phyloP scores from a whole-genome alignment of 2,113 vertebrate species.

The Octodon degus region DNA sequence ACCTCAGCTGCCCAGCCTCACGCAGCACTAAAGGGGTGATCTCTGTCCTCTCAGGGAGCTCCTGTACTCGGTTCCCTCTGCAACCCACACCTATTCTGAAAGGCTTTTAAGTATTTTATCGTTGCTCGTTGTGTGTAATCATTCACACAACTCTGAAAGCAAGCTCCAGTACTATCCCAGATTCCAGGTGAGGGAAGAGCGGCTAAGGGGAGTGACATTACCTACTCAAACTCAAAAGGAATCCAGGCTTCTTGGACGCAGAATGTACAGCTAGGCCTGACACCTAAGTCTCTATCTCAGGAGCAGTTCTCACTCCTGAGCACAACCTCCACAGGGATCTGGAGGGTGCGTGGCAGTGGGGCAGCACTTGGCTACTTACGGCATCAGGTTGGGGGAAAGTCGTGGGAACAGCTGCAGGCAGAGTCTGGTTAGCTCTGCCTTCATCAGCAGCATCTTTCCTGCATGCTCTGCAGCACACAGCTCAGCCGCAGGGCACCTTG shows the following conservation, averaged over 20 bases:
- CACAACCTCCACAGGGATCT: not conserved
- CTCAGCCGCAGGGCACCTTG: not conserved
- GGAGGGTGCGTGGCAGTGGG: no score
- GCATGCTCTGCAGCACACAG: no score
- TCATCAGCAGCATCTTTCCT: not conserved
- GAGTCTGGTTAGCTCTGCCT: not conserved
- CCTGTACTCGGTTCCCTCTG: not conserved
- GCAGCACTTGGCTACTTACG: not conserved
- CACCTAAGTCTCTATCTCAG: not conserved
- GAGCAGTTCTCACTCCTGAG: rapidly evolving
- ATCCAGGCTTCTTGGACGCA: not conserved
- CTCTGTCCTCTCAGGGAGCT: not conserved
- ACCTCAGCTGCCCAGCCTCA: not conserved
- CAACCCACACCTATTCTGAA: not conserved
- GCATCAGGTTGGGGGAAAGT: not conserved
- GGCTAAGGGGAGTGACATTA: no score
- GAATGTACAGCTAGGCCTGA: not conserved
- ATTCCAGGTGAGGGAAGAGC: not conserved
- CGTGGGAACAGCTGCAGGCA: not conserved
- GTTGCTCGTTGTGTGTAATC: not conserved
- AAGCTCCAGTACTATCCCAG: not conserved
- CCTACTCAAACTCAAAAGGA: not conserved
- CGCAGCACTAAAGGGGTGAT: not conserved
- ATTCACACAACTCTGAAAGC: not conserved
- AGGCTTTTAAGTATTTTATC: not conserved